Percentiles rank a stretch among this genome's conserved stretches.
Evolutionary conservation across 2,113 vertebrate genomes (phyloP).

Genomic region (Periophthalmus modestus): DNA sequence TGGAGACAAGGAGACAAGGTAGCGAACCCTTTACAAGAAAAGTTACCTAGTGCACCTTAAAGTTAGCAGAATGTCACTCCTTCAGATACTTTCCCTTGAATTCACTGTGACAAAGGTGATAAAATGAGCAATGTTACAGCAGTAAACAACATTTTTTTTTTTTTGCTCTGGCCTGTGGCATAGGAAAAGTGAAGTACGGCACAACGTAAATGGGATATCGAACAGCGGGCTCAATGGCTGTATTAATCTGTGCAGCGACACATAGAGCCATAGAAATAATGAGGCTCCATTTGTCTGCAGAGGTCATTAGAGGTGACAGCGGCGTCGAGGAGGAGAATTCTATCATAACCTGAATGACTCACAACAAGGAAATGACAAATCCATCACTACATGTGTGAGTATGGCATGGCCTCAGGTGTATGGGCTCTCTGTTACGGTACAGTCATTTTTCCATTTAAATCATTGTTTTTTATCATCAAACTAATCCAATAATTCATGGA

Average conservation of each 20-base stretch:
- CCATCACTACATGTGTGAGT: conserved; percentile 38
- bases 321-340: conserved; percentile 50
- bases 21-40: no score
- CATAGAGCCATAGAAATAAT: conserved; percentile 44
- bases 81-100: not conserved
- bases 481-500: not conserved
- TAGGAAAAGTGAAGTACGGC: conserved; percentile 36
- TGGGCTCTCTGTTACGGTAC: conserved; percentile 18
- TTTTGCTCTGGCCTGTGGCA: not conserved
- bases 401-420: conserved; percentile 16
- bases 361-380: conserved; percentile 53
- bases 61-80: not conserved
- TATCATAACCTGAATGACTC: conserved; percentile 57
- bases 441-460: not conserved
- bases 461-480: conserved; percentile 1
- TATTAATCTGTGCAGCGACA: conserved; percentile 45
- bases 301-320: conserved; percentile 52
- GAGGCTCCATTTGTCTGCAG: conserved; percentile 46
- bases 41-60: not conserved
- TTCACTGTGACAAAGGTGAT: not conserved
- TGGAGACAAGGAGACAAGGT: not conserved
- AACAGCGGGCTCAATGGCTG: conserved; percentile 40
- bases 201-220: conserved; percentile 65
- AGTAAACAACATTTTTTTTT: conserved; percentile 9
- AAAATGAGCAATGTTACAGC: conserved; percentile 17